Conservation (phyloP, 2,797 vertebrate species). For the Cossypha dichroa region DNA sequence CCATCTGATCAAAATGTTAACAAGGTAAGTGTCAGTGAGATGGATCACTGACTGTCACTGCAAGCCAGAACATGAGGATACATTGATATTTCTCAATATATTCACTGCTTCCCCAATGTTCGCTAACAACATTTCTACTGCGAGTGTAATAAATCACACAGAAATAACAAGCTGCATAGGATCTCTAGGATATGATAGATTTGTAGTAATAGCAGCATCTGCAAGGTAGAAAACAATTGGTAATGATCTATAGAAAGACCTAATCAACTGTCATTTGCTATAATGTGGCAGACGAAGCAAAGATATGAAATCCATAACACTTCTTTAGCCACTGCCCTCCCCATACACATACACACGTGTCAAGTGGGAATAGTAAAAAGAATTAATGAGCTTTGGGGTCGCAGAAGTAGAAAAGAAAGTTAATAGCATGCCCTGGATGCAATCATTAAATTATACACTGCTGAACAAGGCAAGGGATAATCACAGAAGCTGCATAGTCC, state of each 20-base stretch:
- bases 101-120: conserved; percentile 82
- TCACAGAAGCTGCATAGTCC: conserved; percentile 2
- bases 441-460: conserved; percentile 53
- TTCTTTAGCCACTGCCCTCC: conserved; percentile 37
- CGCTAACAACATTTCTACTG: conserved; percentile 83
- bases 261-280: conserved; percentile 80
- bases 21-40: conserved; percentile 92
- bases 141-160: conserved; percentile 85
- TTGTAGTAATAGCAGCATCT: conserved; percentile 76
- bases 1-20: conserved; percentile 93
- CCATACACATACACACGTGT: neutral
- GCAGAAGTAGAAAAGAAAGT: conserved; percentile 57
- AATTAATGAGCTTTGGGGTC: conserved; percentile 37
- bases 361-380: conserved; percentile 17
- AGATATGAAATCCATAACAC: conserved; percentile 59
- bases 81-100: conserved; percentile 92
- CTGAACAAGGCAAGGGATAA: conserved; percentile 44
- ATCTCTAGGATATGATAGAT: conserved; percentile 82
- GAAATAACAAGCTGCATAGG: conserved; percentile 82
- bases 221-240: conserved; percentile 80
- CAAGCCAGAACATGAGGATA: conserved; percentile 87
- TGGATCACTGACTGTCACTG: conserved; percentile 87
- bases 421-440: conserved; percentile 42
- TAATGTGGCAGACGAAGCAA: conserved; percentile 69
- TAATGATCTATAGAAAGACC: conserved; percentile 86